Evolutionary conservation across 2,113 vertebrate species (phyloP), one percentile per base, ranked within the genome.

Genomic region (Menura novaehollandiae): DNA sequence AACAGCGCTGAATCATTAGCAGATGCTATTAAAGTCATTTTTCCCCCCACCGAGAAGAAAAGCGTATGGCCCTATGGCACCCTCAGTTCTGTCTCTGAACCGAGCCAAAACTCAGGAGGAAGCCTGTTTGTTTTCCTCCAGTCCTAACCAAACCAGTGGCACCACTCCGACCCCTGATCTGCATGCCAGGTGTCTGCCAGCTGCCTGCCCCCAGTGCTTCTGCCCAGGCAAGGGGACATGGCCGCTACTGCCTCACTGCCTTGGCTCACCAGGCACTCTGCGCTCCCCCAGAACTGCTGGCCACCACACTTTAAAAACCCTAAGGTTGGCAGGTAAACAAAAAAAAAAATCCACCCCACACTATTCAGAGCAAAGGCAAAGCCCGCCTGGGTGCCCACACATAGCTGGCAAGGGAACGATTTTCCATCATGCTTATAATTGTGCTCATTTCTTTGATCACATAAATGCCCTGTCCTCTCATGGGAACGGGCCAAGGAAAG

Each of bases 1-100:
- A 96, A 93, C 86, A 94, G 85, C 9, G 0, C 62, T 79, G 88
- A 89, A 93, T 81, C 91, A 91, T 92, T 89, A 95, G 93, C 60
- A 87, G 86, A 66, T 2, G 0, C 80, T 85, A 82, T 88, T 88
- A 89, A 91, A 89, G 91, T 56, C 44, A 69, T 55, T 93, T 85
- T 74, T 71, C 10, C 35, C 83, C 60, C 72, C 44, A 78, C 28
- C 0, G 5, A 92, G 55, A 82, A 85, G 58, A 83, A 81, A 96
- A 91, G 76, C 16, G 1, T 26, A 44, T 3, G 1, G 60, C 63
- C 67, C 80, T 80, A 24, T 6, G 24, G 84, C 72, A 95, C 63
- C 51, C 71, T 77, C 63, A 64, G 67, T 64, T 88, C 72, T 7
- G 4, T 20, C 43, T 63, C 63, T 17, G 35, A 84, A 80, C 5